Conservation (phyloP, 1,140 invertebrate species). For the Drosophila asahinai region DNA sequence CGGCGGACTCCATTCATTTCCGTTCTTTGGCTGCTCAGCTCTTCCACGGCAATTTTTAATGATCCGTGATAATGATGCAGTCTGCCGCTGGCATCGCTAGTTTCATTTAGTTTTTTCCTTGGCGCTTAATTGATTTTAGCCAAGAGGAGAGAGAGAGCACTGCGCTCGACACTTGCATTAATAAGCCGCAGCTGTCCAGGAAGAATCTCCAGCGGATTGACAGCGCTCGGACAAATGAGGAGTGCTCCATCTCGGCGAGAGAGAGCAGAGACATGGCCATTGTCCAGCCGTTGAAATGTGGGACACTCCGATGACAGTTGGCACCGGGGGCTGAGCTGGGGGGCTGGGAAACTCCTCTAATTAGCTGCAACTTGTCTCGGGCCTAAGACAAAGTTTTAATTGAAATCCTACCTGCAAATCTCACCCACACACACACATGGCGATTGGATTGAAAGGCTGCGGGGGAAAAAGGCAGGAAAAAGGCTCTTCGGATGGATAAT, state of each 20-base stretch:
- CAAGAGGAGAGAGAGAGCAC: not conserved
- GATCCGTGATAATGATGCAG: constrained; percentile 80
- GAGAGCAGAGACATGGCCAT: not conserved
- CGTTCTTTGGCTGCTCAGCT: constrained; percentile 29
- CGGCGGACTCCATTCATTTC: constrained; percentile 62
- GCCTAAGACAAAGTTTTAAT: constrained; percentile 61
- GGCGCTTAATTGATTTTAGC: constrained; percentile 60
- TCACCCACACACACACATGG: constrained; percentile 13
- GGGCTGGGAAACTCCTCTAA: constrained; percentile 33
- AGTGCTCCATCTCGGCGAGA: constrained; percentile 15
- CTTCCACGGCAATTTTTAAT: constrained; percentile 73
- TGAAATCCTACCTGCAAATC: constrained; percentile 66
- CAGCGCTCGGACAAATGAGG: constrained; percentile 69
- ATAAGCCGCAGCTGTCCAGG: constrained; percentile 32
- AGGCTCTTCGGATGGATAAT: constrained; percentile 58
- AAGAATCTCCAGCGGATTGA: constrained; percentile 57
- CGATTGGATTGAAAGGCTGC: constrained; percentile 5
- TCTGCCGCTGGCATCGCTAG: constrained; percentile 60
- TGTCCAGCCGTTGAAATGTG: constrained; percentile 38
- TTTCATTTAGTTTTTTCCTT: constrained; percentile 57
- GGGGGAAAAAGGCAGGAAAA: constrained; percentile 15
- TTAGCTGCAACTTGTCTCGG: constrained; percentile 53
- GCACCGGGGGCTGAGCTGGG: not conserved
- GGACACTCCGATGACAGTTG: constrained; percentile 47
- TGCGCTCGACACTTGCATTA: constrained; percentile 46